Base-by-base conservation (phyloP, 2,113 vertebrate genomes). In the Prolemur simus region DNA sequence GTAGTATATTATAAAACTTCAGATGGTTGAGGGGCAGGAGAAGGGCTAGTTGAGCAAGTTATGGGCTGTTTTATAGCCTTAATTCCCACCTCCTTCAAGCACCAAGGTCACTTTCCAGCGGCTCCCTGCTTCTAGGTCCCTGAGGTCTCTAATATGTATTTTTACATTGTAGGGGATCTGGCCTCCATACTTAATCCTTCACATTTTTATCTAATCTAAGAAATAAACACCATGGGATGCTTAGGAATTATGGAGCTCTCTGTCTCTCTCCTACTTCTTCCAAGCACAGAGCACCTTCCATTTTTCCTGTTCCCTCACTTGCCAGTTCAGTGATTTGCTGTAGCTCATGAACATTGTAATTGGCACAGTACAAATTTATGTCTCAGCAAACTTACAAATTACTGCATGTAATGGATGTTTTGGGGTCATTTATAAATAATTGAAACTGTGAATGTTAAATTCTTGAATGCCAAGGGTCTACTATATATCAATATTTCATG, bases 391-490 rank as follows among this genome's bases (percentile, higher is more conserved):
- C 71, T 97, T 95, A 98, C 18, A 96, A 95, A 97, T 88, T 63
- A 96, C 88, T 85, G 52, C 52, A 64, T 94, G 69, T 92, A 98
- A 97, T 97, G 85, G 97, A 85, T 95, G 96, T 98, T 77, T 98
- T 71, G 10, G 58, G 87, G 91, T 87, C 58, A 88, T 96, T 96
- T 96, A 96, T 96, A 96, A 97, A 96, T 97, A 97, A 98, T 96
- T 96, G 86, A 98, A 96, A 82, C 37, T 39, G 88, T 80, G 84
- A 95, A 85, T 94, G 88, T 98, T 96, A 94, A 96, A 96, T 95
- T 96, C 45, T 98, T 97, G 64, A 96, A 91, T 94, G 94, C 94
- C 76, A 97, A 63, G 71, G 58, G 77, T 87, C 77, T 90, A 90
- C 49, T 95, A 52, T 90, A n/a, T 95, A 96, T 95, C 76, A 97